phyloP scores from a whole-genome alignment of 2,888 invertebrate species.

The Leptopilina syphax region DNA sequence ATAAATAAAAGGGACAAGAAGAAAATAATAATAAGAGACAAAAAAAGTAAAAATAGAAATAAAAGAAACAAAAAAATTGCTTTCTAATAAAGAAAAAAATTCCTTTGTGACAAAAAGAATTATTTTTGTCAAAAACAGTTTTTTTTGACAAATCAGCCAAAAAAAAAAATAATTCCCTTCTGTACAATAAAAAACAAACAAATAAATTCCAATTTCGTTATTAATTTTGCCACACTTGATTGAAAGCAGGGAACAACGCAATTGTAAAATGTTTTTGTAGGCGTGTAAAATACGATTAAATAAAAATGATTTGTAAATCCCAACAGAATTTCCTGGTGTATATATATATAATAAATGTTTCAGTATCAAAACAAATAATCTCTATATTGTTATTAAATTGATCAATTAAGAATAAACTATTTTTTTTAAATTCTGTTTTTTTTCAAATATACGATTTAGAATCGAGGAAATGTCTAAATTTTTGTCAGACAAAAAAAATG shows the following conservation, averaged over 20 bases:
- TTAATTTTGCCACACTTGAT: background rate
- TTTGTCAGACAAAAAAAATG: background rate
- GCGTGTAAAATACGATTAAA: constrained; percentile 20
- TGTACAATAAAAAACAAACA: background rate
- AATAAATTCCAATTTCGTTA: background rate
- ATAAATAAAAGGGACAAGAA: no score
- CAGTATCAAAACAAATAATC: no score
- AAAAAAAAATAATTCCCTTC: no score
- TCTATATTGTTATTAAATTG: constrained; percentile 19
- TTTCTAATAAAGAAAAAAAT: no score
- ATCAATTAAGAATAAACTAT: background rate
- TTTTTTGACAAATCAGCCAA: no score
- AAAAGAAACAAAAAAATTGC: no score
- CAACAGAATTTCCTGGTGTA: constrained; percentile 2
- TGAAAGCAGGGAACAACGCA: background rate
- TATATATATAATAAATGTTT: background rate
- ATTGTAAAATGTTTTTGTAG: background rate
- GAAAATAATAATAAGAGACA: no score
- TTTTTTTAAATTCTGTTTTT: background rate
- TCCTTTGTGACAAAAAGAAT: no score
- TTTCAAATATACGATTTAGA: no score
- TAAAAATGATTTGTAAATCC: constrained; percentile 29
- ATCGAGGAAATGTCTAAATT: background rate
- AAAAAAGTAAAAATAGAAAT: no score
- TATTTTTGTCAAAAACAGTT: no score